Conservation (phyloP, 2,888 invertebrate genomes). For the Pterobdella sp. region DNA sequence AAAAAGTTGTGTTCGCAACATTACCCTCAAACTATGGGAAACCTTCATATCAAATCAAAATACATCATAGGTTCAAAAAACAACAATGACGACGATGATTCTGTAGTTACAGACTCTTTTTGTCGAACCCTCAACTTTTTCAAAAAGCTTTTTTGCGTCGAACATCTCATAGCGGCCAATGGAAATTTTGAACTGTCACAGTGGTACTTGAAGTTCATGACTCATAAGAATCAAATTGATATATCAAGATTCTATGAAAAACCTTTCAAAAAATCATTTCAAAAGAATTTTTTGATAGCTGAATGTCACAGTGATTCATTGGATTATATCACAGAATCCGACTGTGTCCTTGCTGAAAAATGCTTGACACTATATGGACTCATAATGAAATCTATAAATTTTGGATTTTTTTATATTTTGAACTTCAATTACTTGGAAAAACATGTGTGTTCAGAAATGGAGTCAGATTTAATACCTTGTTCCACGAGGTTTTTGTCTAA, state of each 20-base stretch:
- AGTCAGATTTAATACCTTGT: conserved; percentile 12
- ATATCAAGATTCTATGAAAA: not conserved
- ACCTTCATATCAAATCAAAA: conserved; percentile 1
- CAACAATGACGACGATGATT: not conserved
- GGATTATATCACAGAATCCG: not conserved
- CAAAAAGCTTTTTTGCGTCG: conserved; percentile 19
- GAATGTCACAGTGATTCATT: conserved; percentile 3
- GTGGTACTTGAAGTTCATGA: conserved; percentile 23
- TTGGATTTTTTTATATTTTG: conserved; percentile 13
- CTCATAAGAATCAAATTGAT: conserved; percentile 16
- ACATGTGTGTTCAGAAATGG: not conserved
- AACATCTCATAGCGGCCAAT: conserved; percentile 7
- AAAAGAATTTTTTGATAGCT: no score
- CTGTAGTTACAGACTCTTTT: not conserved
- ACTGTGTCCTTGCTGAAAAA: conserved; percentile 1
- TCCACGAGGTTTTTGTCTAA: not conserved
- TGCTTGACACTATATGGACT: conserved; percentile 7
- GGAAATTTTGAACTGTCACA: conserved; percentile 22
- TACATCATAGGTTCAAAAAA: not conserved
- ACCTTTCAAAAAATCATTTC: not conserved
- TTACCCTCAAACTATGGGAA: conserved; percentile 23
- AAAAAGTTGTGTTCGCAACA: conserved; percentile 11
- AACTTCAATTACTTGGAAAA: conserved; percentile 7
- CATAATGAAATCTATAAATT: conserved; percentile 3
- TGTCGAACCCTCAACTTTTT: not conserved